Percentiles rank a stretch among this genome's conserved stretches.
Conservation (phyloP, 2,113 vertebrate genomes). For the Anas platyrhynchos region DNA sequence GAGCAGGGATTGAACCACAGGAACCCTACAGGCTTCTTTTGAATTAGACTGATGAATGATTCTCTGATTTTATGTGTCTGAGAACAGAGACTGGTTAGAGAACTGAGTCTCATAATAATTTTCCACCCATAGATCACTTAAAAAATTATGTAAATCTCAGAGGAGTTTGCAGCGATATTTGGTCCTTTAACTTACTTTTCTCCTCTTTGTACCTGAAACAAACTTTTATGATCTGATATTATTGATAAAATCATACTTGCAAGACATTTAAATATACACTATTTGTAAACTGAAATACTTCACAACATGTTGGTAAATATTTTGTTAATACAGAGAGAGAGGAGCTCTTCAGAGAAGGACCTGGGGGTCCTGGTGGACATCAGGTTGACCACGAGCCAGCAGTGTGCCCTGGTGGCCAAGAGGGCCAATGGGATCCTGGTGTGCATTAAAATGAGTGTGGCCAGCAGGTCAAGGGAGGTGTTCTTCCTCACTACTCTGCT, state of each 20-base stretch:
- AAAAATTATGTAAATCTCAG: background rate
- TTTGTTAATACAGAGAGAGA: no score
- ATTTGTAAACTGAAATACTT: background rate
- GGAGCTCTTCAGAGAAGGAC: no score
- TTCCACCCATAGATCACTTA: background rate
- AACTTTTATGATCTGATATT: background rate
- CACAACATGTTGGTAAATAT: no score
- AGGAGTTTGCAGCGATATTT: background rate
- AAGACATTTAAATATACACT: background rate
- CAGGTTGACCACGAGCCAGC: no score
- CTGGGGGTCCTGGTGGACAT: no score
- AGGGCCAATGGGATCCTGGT: no score
- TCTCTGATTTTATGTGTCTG: background rate
- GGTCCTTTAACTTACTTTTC: background rate
- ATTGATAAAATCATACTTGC: background rate
- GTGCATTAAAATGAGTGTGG: no score
- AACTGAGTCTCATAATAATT: background rate
- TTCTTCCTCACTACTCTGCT: no score
- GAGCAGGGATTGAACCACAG: background rate
- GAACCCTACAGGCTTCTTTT: background rate
- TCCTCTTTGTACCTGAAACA: background rate
- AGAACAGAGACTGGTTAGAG: background rate
- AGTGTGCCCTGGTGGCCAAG: no score
- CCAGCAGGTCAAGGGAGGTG: no score
- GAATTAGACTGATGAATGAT: background rate